A percentile compares a stretch with the other conserved stretches of the same genome.
These are phyloP conservation scores for Perca flavescens DNA, from an alignment of 2,113 vertebrate species.

Conservation along the genomic window DNA sequence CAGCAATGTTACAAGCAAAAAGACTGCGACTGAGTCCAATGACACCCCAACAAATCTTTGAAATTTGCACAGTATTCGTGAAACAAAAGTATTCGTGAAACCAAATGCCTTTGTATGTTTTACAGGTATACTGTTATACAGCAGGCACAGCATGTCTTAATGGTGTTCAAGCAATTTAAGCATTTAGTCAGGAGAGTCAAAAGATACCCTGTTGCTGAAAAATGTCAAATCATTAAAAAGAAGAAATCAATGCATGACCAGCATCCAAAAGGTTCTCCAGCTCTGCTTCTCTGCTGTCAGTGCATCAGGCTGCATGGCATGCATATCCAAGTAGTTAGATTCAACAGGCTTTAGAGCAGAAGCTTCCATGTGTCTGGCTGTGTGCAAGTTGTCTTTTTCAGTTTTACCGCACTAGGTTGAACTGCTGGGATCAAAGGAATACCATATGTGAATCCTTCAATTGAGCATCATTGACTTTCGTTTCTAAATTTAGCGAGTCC, in stretches of 20 bases:
- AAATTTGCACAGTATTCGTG: background rate
- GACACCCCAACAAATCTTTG: background rate
- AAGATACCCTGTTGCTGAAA: background rate
- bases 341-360: constrained; percentile 37
- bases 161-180: background rate
- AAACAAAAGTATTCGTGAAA: background rate
- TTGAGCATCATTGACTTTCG: constrained; percentile 34
- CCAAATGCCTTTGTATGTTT: background rate
- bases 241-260: constrained; percentile 9
- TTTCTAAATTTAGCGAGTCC: constrained; percentile 35
- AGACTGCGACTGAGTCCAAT: background rate
- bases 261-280: constrained; percentile 11
- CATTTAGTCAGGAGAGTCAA: background rate
- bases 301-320: constrained; percentile 28
- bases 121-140: background rate
- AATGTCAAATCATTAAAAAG: constrained; percentile 20
- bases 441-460: constrained; percentile 54
- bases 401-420: constrained; percentile 14
- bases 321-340: constrained; percentile 24
- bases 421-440: constrained; percentile 48
- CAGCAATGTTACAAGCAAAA: background rate
- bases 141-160: background rate
- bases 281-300: background rate
- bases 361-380: constrained; percentile 34
- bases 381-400: constrained; percentile 26